Evolutionary conservation across 2,113 vertebrate species (phyloP), one percentile per base, ranked within the genome.

Genomic region (Tautogolabrus adspersus): DNA sequence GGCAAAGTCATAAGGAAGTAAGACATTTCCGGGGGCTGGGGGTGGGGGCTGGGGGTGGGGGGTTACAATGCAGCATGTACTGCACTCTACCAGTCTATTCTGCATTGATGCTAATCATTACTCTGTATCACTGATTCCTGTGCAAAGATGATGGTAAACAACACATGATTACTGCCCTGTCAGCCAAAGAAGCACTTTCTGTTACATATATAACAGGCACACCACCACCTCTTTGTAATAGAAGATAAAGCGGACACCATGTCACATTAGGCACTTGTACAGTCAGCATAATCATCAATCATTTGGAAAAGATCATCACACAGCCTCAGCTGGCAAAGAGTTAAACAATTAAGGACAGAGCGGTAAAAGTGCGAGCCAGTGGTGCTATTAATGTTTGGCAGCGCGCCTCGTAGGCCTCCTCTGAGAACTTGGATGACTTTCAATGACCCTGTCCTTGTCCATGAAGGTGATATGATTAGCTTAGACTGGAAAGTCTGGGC

Each of bases 341-440:
- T 37, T 52, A 19, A 72, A 64, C 7, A 5, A 58, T 79, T 38
- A 67, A 78, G 64, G 72, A 75, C 22, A 65, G 47, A 76, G 75
- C 67, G 63, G 69, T 72, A 57, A 77, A 84, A 80, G 69, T 30
- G n/a, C 15, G 54, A 56, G 61, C 46, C 57, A 61, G 11, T 22
- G 47, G 69, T 56, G 75, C 75, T 44, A 81, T 88, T 83, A 75
- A 23, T 16, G 22, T 37, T 75, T 88, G 86, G 80, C 77, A 61
- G 49, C 21, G 1, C 49, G 66, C 67, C 76, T 80, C 10, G 11
- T 9, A 58, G 61, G 49, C 75, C 63, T 82, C 72, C 54, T 74
- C 63, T 44, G 8, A 69, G 72, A 82, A 70, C 64, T 61, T 72
- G 75, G 30, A 76, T 69, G 88, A 78, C 76, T 79, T 87, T 88